phyloP scores from a whole-genome alignment of 1,140 invertebrate genomes.

The Kradibia gibbosae region DNA sequence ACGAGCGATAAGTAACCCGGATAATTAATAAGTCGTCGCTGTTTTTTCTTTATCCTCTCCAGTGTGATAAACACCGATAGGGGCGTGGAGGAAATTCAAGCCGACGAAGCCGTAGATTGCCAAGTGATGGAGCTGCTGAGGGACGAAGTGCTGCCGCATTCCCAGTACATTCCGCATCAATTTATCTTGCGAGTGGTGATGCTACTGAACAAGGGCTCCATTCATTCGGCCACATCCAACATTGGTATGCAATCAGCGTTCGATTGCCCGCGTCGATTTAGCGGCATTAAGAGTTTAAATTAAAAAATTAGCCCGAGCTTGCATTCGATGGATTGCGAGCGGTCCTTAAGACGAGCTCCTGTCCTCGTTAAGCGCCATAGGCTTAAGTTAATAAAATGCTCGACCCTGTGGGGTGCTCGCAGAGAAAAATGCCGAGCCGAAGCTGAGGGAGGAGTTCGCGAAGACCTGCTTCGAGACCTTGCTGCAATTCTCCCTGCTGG shows the following conservation, averaged over 20 bases:
- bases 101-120: constrained; percentile 89
- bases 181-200: constrained; percentile 91
- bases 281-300: no score
- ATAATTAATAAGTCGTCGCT: background rate
- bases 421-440: constrained; percentile 84
- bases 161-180: constrained; percentile 84
- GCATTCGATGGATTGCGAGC: no score
- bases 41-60: constrained; percentile 33
- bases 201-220: constrained; percentile 93
- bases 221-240: constrained; percentile 85
- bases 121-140: constrained; percentile 89
- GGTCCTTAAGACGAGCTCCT: no score
- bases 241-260: no score
- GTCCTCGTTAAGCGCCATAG: no score
- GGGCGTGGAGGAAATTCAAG: constrained; percentile 85
- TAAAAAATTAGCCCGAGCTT: no score
- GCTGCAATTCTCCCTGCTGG: constrained; percentile 90
- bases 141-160: constrained; percentile 89
- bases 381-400: no score
- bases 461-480: constrained; percentile 97
- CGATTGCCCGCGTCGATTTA: no score
- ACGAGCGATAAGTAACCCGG: background rate
- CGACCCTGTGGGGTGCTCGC: constrained; percentile 35
- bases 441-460: constrained; percentile 94
- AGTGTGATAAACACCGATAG: constrained; percentile 75